Percentiles rank a stretch among this genome's conserved stretches.
These are phyloP conservation scores for Hydrozoanthus gracilis DNA, from an alignment of 92 coral and sea anemone genomes.

Conservation along the genomic window DNA sequence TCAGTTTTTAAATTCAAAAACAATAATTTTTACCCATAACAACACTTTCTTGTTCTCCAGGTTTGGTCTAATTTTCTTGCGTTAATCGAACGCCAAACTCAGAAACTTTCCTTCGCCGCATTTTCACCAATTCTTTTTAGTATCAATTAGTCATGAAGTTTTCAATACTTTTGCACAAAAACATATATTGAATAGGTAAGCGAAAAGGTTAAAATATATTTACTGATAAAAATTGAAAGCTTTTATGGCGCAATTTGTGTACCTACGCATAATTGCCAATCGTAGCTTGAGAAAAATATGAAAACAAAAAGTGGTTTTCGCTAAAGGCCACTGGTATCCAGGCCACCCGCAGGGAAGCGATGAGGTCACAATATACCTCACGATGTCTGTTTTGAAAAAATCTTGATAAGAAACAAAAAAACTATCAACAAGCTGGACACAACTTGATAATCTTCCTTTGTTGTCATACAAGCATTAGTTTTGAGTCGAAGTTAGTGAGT, in stretches of 20 bases:
- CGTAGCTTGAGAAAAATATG: slow-evolving; percentile 1
- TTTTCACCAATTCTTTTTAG: slow-evolving; percentile 14
- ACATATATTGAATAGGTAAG: slow-evolving; percentile 7
- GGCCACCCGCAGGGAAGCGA: not conserved
- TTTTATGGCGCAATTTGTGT: slow-evolving; percentile 18
- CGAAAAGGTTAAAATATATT: slow-evolving; percentile 3
- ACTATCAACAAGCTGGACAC: not conserved
- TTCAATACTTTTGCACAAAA: not conserved
- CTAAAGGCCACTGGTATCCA: not conserved
- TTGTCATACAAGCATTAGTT: not conserved
- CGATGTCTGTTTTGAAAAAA: not conserved
- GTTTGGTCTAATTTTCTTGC: slow-evolving; percentile 4
- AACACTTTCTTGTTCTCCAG: not conserved
- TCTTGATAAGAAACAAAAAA: not conserved
- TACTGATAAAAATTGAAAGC: slow-evolving; percentile 10
- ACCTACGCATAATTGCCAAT: slow-evolving; percentile 14
- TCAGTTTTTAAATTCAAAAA: slow-evolving; percentile 23
- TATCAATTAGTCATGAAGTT: slow-evolving; percentile 29
- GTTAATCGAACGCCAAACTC: not conserved
- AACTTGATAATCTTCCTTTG: not conserved
- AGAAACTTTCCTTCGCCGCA: not conserved
- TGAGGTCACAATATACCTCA: slow-evolving; percentile 24
- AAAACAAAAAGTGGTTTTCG: slow-evolving; percentile 24
- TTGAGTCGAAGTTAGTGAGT: not conserved
- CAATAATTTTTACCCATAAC: not conserved